These are phyloP conservation scores for Lasioglossum calceatum DNA, from an alignment of 2,888 invertebrate species.

Conservation along the genomic window DNA sequence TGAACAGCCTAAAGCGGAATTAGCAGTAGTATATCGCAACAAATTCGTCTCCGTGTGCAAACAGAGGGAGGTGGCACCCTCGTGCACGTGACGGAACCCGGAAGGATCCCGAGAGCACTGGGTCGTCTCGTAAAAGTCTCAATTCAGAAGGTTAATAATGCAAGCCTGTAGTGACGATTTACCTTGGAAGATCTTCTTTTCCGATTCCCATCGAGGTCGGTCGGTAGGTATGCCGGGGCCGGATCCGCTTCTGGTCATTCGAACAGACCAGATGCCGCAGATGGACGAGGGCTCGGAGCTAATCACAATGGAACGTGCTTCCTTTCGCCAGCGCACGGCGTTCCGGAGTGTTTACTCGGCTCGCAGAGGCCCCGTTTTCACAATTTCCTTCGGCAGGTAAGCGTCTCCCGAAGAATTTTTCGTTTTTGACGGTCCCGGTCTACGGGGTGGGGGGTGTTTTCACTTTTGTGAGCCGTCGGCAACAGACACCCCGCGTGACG, in stretches of 20 bases:
- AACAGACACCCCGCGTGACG: conserved; percentile 43
- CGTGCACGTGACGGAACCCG: conserved; percentile 18
- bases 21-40: background rate
- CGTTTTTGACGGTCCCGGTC: background rate
- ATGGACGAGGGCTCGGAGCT: conserved; percentile 43
- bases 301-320: conserved; percentile 49
- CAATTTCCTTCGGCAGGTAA: conserved; percentile 27
- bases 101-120: background rate
- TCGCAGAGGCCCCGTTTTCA: background rate
- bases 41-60: background rate
- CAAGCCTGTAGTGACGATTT: conserved; percentile 15
- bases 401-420: background rate
- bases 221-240: background rate
- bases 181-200: conserved; percentile 4
- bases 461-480: conserved; percentile 31
- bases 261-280: conserved; percentile 65
- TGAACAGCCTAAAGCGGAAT: background rate
- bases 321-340: conserved; percentile 2
- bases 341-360: conserved; percentile 34
- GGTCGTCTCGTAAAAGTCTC: conserved; percentile 12
- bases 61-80: background rate
- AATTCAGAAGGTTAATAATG: conserved; percentile 19
- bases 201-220: conserved; percentile 37
- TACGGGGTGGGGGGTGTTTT: background rate
- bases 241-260: conserved; percentile 42